Evolutionary conservation across 2,113 vertebrate species (phyloP).

Genomic region (Oncorhynchus clarkii): DNA sequence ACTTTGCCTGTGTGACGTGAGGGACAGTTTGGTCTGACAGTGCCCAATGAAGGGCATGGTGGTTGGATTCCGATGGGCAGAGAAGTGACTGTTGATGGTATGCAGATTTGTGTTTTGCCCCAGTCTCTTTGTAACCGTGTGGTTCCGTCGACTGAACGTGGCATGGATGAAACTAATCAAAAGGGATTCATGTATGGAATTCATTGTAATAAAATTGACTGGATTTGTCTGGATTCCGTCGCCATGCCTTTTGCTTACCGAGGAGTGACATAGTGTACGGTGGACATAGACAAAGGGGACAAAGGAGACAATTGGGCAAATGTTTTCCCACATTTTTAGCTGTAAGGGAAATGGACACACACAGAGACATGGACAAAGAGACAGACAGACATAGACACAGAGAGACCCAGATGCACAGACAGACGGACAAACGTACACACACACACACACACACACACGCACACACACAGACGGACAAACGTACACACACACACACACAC

Average conservation of each 20-base stretch:
- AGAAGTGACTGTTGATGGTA: conserved; percentile 46
- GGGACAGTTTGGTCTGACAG: conserved; percentile 56
- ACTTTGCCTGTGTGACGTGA: conserved; percentile 45
- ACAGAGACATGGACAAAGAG: conserved; percentile 66
- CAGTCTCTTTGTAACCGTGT: conserved; percentile 41
- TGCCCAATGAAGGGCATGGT: conserved; percentile 40
- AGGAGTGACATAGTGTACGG: conserved; percentile 41
- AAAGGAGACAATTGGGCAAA: conserved; percentile 53
- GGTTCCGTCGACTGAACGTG: conserved; percentile 38
- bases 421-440: neutral
- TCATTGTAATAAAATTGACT: conserved; percentile 50
- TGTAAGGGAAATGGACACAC: conserved; percentile 69
- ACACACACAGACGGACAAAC: conserved; percentile 7
- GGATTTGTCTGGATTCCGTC: conserved; percentile 60
- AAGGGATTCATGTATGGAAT: conserved; percentile 67
- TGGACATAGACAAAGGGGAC: conserved; percentile 52
- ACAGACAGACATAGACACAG: conserved; percentile 52
- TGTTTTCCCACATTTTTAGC: conserved; percentile 72
- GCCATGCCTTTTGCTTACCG: conserved; percentile 61
- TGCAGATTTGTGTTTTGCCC: conserved; percentile 50
- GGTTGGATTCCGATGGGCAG: conserved; percentile 35
- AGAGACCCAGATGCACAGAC: conserved; percentile 48
- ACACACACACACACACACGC: conserved; percentile 19
- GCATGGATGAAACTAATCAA: conserved; percentile 68
- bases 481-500: no score